Percentiles rank a stretch among this genome's conserved stretches.
Evolutionary conservation across 1,140 invertebrate genomes (phyloP).

Genomic region (Lasioglossum albipes): DNA sequence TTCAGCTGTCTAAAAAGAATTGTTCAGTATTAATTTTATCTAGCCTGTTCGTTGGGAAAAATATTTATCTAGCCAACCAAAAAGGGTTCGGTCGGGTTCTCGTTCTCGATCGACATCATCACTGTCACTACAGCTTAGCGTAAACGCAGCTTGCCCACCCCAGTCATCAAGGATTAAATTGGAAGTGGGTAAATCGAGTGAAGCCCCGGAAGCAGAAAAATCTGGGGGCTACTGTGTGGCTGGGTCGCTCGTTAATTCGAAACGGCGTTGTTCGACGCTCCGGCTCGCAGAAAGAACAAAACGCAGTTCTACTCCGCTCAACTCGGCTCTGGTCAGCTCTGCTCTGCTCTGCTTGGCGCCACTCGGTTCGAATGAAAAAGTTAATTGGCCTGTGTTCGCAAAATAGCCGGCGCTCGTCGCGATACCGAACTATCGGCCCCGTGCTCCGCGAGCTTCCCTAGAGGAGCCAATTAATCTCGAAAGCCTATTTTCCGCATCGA

Average conservation of each 20-base stretch:
- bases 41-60: too few relatives aligned
- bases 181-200: conserved; percentile 33
- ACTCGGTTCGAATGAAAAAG: conserved; percentile 58
- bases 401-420: conserved; percentile 34
- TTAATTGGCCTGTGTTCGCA: conserved; percentile 54
- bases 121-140: too few relatives aligned
- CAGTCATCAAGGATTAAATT: background rate
- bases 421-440: conserved; percentile 15
- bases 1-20: too few relatives aligned
- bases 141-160: too few relatives aligned
- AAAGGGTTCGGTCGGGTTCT: too few relatives aligned
- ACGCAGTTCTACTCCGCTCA: background rate
- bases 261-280: conserved; percentile 39
- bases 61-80: too few relatives aligned
- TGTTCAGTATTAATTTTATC: too few relatives aligned
- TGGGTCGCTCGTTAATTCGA: conserved; percentile 52
- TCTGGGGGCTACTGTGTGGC: conserved; percentile 4
- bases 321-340: too few relatives aligned
- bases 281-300: conserved; percentile 27
- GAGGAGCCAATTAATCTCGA: background rate
- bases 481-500: background rate
- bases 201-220: conserved; percentile 12
- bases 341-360: background rate
- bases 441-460: background rate
- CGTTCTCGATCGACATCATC: too few relatives aligned